Evolutionary conservation across 2,888 invertebrate species (phyloP).

Genomic region (Meandrusa payeni): DNA sequence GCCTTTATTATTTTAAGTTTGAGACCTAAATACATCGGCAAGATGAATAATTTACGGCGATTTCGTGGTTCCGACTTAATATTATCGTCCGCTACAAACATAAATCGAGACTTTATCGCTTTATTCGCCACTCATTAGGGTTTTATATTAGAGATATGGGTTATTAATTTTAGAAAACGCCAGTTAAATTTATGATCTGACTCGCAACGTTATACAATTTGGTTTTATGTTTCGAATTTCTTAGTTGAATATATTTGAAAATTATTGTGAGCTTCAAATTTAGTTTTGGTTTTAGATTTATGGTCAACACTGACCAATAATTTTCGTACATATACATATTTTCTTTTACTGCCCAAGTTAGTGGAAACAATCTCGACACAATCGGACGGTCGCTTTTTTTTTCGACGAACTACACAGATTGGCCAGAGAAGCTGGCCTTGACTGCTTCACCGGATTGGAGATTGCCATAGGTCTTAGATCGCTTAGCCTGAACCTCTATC

Average conservation of each 20-base stretch:
- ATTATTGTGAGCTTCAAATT: slow-evolving; percentile 4
- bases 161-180: slow-evolving; percentile 74
- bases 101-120: slow-evolving; percentile 69
- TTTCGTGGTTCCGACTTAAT: slow-evolving; percentile 35
- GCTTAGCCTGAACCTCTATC: too few relatives aligned
- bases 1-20: slow-evolving; percentile 20
- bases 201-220: slow-evolving; percentile 18
- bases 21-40: slow-evolving; percentile 16
- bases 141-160: slow-evolving; percentile 71
- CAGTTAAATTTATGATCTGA: slow-evolving; percentile 52
- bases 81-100: slow-evolving; percentile 48
- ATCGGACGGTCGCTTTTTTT: too few relatives aligned
- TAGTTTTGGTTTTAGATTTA: too few relatives aligned
- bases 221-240: slow-evolving; percentile 13
- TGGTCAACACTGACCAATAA: too few relatives aligned
- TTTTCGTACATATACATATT: too few relatives aligned
- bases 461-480: too few relatives aligned
- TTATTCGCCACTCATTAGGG: slow-evolving; percentile 74
- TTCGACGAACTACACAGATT: too few relatives aligned
- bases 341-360: too few relatives aligned
- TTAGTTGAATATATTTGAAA: slow-evolving; percentile 7
- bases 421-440: too few relatives aligned
- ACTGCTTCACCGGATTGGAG: too few relatives aligned
- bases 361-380: too few relatives aligned
- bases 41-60: slow-evolving; percentile 38